A percentile compares a stretch with the other conserved stretches of the same genome.
Evolutionary conservation across 1,140 invertebrate species (phyloP).

Genomic region (Panulirus ornatus): DNA sequence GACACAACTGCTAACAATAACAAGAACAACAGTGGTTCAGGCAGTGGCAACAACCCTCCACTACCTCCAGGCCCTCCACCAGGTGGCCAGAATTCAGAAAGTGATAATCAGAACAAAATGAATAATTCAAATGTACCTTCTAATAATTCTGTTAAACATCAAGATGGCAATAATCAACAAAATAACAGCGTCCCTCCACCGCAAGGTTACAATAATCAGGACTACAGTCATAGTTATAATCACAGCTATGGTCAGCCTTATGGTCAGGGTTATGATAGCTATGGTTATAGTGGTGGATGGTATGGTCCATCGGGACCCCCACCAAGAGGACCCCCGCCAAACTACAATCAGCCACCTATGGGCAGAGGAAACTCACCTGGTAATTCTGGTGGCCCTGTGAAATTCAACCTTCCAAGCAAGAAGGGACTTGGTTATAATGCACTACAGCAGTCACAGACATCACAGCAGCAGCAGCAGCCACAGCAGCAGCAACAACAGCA

Average conservation of each 20-base stretch:
- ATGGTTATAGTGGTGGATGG: constrained; percentile 43
- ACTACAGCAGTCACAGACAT: constrained; percentile 21
- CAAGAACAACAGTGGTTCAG: constrained; percentile 11
- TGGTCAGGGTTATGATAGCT: constrained; percentile 27
- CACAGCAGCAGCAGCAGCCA: constrained; percentile 13
- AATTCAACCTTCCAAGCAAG: constrained; percentile 49
- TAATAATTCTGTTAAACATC: background rate
- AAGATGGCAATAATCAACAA: background rate
- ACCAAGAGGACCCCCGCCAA: background rate
- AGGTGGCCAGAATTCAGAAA: constrained; percentile 4
- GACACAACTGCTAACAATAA: constrained; percentile 23
- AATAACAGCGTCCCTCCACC: background rate
- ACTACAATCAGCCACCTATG: constrained; percentile 13
- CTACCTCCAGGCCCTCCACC: constrained; percentile 43
- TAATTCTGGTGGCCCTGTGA: constrained; percentile 20
- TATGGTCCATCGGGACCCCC: constrained; percentile 34
- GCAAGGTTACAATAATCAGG: constrained; percentile 7
- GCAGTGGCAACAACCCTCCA: constrained; percentile 27
- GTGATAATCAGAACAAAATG: constrained; percentile 1
- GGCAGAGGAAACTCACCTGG: background rate
- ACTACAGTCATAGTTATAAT: constrained; percentile 38
- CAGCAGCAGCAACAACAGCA: background rate
- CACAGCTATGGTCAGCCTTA: constrained; percentile 14
- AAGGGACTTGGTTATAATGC: constrained; percentile 45
- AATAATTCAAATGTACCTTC: background rate